Evolutionary conservation across 2,113 vertebrate species (phyloP), one percentile per base, ranked within the genome.

Genomic region (Illadopsis cleaveri): DNA sequence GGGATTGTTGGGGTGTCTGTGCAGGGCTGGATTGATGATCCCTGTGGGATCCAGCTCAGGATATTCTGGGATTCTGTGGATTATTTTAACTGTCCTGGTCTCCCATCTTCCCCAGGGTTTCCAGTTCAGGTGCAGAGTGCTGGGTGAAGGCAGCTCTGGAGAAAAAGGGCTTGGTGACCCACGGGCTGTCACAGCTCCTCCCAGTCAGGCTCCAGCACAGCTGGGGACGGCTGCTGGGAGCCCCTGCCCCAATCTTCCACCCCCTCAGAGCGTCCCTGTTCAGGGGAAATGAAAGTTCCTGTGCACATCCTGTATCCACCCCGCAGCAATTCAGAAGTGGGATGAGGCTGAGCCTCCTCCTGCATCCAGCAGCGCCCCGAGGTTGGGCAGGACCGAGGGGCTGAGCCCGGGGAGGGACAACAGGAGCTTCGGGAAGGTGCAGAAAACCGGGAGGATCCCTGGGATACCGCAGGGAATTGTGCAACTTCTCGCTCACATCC

Each of bases 231-330:
- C 14, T 30, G 5, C 53, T 19, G 23, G 61, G 25, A 83, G 10
- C 19, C n/a, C 37, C 38, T 5, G 5, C 27, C n/a, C 30, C 44
- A 10, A 2, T 20, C 31, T 38, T 11, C 44, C 56, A 40, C 11
- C 17, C 62, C 7, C 15, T 9, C 15, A 9, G 28, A 28, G 21
- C 1, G 0, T 15, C 6, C 5, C 2, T 1, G 18, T 4, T 25
- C 10, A 3, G 53, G 17, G 37, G 40, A 68, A 51, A 47, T 2
- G 9, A 12, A 9, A 19, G 24, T 31, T n/a, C 58, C 75, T 66
- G 9, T 15, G 75, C 37, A 25, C 25, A 30, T 15, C n/a, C 42
- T 38, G 53, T 9, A 9, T 48, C 42, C 37, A 15, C 15, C 27
- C 35, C 0, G 2, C 56, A 20, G 28, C 56, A 28, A 6, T 7